These are phyloP conservation scores for Thunnus albacares DNA, from an alignment of 2,797 vertebrate genomes.

Conservation along the genomic window DNA sequence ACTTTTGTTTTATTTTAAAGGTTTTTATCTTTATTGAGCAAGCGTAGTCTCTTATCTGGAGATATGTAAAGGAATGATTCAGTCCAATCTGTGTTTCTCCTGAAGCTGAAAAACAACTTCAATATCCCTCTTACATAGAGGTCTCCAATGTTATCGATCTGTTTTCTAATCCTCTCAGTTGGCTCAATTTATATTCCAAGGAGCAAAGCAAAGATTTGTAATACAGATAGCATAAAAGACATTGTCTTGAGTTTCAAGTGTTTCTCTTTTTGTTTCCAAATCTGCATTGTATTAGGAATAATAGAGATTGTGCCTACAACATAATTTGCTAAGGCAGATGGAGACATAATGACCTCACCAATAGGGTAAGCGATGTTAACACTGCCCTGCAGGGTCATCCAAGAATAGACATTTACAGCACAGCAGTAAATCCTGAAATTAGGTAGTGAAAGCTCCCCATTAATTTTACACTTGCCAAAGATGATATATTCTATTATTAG, in stretches of 20 bases:
- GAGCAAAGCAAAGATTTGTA: not conserved
- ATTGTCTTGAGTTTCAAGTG: conserved; percentile 15
- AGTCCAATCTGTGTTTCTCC: conserved; percentile 3
- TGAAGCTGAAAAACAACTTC: conserved; percentile 13
- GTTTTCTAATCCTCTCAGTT: conserved; percentile 28
- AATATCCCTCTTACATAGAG: not conserved
- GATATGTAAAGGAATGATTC: conserved; percentile 5
- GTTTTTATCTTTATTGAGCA: conserved; percentile 1
- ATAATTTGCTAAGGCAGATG: conserved; percentile 20
- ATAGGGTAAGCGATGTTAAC: conserved; percentile 6
- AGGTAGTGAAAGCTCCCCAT: not conserved
- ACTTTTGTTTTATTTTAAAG: conserved; percentile 1
- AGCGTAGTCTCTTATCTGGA: conserved; percentile 21
- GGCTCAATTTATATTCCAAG: conserved; percentile 25
- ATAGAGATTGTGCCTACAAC: not conserved
- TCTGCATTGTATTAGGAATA: conserved; percentile 11
- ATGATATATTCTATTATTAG: not conserved
- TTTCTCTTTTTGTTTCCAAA: conserved; percentile 26
- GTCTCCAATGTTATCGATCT: conserved; percentile 25
- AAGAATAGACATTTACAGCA: conserved; percentile 25
- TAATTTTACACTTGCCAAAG: not conserved
- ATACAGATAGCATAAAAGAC: conserved; percentile 16
- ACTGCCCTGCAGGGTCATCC: conserved; percentile 20
- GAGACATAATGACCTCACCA: not conserved
- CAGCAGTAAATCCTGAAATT: conserved; percentile 26